phyloP scores from a whole-genome alignment of 2,888 invertebrate species.

The Phyllotreta cruciferae region DNA sequence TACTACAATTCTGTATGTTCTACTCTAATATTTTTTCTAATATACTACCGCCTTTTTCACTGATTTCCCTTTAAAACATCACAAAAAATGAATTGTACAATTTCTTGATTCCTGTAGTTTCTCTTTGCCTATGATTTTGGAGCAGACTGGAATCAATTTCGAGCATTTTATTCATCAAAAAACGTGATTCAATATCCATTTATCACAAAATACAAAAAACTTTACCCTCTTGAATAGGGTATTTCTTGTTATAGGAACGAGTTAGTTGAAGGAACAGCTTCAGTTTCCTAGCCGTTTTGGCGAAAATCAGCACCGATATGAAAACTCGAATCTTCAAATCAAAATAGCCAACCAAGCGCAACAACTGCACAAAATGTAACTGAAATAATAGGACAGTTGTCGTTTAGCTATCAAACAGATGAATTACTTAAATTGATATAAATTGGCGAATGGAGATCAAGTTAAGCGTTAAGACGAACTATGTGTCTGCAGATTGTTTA shows the following conservation, averaged over 20 bases:
- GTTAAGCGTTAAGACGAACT: constrained; percentile 19
- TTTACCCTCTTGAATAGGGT: constrained; percentile 45
- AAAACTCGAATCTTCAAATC: constrained; percentile 15
- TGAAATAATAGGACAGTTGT: constrained; percentile 43
- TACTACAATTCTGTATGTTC: not conserved
- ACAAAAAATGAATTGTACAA: constrained; percentile 88
- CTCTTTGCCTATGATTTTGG: constrained; percentile 82
- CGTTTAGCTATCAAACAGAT: constrained; percentile 47
- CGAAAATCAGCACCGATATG: constrained; percentile 45
- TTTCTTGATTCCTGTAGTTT: constrained; percentile 85
- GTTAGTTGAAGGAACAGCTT: constrained; percentile 21
- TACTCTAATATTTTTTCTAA: constrained; percentile 26
- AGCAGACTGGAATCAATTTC: constrained; percentile 77
- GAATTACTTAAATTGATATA: constrained; percentile 55
- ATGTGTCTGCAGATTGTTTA: constrained; percentile 32
- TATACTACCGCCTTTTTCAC: constrained; percentile 14
- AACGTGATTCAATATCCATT: constrained; percentile 60
- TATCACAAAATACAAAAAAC: constrained; percentile 50
- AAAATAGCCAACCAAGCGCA: constrained; percentile 24
- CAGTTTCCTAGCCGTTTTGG: constrained; percentile 54
- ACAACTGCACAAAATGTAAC: constrained; percentile 37
- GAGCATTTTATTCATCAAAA: constrained; percentile 66
- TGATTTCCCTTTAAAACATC: constrained; percentile 71
- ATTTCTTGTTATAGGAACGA: constrained; percentile 27
- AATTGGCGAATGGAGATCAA: constrained; percentile 48